Evolutionary conservation across 2,888 invertebrate genomes (phyloP), one percentile per base, ranked within the genome.

Genomic region (Ophion obscuratus): DNA sequence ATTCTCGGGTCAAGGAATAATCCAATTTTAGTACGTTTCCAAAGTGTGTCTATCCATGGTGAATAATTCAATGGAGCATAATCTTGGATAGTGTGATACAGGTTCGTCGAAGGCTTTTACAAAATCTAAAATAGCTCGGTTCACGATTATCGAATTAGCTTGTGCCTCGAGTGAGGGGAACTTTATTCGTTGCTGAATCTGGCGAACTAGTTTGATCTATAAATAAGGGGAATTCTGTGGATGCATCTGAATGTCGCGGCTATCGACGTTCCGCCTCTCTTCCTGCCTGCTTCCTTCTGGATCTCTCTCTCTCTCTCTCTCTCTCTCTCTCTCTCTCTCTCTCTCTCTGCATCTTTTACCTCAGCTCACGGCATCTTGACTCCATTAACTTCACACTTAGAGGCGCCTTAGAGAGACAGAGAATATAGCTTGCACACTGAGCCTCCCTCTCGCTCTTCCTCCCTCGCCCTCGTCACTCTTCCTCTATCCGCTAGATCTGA

Each of bases 361-460:
- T 36, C 78, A 81, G 81, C 81, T 85, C 88, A 87, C 91, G 90
- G 90, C 91, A 91, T 92, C 92, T 92, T 93, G 93, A 93, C 93
- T 94, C 93, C 93, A 94, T 94, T 94, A 94, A 93, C 93, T 93
- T 93, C 92, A 94, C 93, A 93, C 94, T 94, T 94, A 94, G 92
- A 91, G 90, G 91, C 91, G 90, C 91, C 91, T 91, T 90, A 44
- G 61, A 44, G 36, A 67, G 68, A 67, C 44, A 68, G 59, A 81
- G 75, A 81, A 75, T 75, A 73, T n/a, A 67, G 27, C 47, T 59
- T 31, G 70, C 59, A 59, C 70, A 64, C 53, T 53, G 24, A 2
- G n/a, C 31, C 71, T 64, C 36, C 17, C 24, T n/a, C 64, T 40
- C 44, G 36, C 57, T 75, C 20, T 68, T 86, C 88, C 81, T 87